These are phyloP conservation scores for Menidia beryllina DNA, from an alignment of 2,113 vertebrate species.

Conservation along the genomic window DNA sequence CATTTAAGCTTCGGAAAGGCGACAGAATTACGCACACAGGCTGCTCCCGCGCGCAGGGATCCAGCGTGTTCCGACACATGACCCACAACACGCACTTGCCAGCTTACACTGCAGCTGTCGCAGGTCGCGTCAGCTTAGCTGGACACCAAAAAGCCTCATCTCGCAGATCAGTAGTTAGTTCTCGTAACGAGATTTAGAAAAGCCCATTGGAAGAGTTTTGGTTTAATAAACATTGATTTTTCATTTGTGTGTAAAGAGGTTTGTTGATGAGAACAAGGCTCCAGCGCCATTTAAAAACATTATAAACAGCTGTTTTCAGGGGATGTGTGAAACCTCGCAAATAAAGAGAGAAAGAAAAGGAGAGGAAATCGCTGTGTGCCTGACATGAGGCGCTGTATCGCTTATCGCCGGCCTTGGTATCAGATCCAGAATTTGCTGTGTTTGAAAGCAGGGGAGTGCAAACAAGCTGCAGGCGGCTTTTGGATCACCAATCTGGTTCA, in stretches of 20 bases:
- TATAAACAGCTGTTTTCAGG: background rate
- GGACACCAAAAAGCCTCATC: slow-evolving; percentile 44
- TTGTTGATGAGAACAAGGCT: background rate
- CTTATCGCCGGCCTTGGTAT: background rate
- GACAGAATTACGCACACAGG: slow-evolving; percentile 1
- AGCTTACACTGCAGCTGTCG: slow-evolving; percentile 37
- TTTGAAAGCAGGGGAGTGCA: slow-evolving; percentile 16
- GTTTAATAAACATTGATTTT: background rate
- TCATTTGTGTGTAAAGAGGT: background rate
- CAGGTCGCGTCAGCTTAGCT: slow-evolving; percentile 34
- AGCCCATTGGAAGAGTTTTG: background rate
- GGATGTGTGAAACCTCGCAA: background rate
- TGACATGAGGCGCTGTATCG: background rate
- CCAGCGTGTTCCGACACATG: slow-evolving; percentile 13
- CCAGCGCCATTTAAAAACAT: background rate
- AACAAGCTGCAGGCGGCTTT: slow-evolving; percentile 20
- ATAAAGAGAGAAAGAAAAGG: too few species aligned
- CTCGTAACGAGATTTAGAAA: background rate
- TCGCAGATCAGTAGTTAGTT: slow-evolving; percentile 1
- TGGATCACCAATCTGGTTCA: slow-evolving; percentile 12
- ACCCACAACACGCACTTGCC: background rate
- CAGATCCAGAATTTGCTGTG: background rate
- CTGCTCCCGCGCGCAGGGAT: slow-evolving; percentile 4
- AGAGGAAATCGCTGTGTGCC: background rate
- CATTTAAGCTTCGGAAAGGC: background rate